Percentiles rank a stretch among this genome's conserved stretches.
Conservation (phyloP, 1,140 invertebrate species). For the Ephestia elutella region DNA sequence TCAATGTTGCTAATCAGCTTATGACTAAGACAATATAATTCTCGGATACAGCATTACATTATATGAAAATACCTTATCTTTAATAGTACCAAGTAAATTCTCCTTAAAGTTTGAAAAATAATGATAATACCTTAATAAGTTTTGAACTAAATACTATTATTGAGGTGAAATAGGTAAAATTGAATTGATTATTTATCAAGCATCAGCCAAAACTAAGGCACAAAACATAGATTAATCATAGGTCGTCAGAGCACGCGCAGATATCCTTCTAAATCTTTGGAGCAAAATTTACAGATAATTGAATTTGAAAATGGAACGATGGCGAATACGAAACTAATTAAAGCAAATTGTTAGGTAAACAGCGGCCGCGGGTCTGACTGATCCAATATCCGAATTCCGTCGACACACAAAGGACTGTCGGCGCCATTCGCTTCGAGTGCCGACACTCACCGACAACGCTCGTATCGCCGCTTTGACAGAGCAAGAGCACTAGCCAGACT, state of each 20-base stretch:
- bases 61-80: background rate
- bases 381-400: slow-evolving; percentile 65
- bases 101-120: too few relatives aligned
- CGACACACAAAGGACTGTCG: slow-evolving; percentile 54
- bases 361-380: slow-evolving; percentile 41
- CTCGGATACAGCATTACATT: slow-evolving; percentile 43
- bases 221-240: too few relatives aligned
- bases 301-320: slow-evolving; percentile 18
- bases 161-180: too few relatives aligned
- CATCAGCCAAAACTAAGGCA: too few relatives aligned
- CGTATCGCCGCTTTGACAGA: slow-evolving; percentile 5
- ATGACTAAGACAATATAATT: slow-evolving; percentile 41
- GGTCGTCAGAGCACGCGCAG: too few relatives aligned
- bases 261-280: too few relatives aligned
- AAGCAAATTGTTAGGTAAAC: slow-evolving; percentile 61
- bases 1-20: background rate
- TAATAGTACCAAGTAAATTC: too few relatives aligned
- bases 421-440: slow-evolving; percentile 35
- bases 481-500: background rate
- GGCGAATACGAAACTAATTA: slow-evolving; percentile 47
- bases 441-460: background rate
- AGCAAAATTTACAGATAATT: too few relatives aligned
- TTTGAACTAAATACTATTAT: too few relatives aligned
- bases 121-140: too few relatives aligned
- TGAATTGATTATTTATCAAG: too few relatives aligned